Evolutionary conservation across 1,140 invertebrate species (phyloP).

Genomic region (Phenacoccus solenopsis): DNA sequence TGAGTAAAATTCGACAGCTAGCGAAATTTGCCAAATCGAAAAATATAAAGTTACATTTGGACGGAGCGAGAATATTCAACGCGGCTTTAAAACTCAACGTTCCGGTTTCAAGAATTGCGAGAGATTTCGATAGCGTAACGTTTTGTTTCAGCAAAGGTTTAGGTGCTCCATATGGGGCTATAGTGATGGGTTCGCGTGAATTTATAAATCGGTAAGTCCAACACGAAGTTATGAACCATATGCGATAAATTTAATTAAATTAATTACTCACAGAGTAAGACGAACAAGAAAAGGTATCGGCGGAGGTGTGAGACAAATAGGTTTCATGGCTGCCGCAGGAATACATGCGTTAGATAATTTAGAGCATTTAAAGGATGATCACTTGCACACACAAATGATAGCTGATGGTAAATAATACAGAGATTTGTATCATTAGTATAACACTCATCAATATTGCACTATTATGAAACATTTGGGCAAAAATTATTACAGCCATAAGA

Average conservation of each 20-base stretch:
- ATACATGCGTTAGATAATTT: conserved; percentile 65
- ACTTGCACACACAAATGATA: conserved; percentile 51
- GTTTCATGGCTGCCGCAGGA: conserved; percentile 77
- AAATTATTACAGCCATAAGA: conserved; percentile 43
- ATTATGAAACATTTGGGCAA: conserved; percentile 22
- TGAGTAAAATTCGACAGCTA: background rate
- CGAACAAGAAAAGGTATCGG: conserved; percentile 73
- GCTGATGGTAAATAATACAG: conserved; percentile 58
- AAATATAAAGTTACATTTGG: conserved; percentile 68
- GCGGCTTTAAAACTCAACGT: conserved; percentile 54
- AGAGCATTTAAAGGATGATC: conserved; percentile 56
- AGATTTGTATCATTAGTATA: too few relatives aligned
- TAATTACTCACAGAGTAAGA: conserved; percentile 51
- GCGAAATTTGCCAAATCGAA: conserved; percentile 33
- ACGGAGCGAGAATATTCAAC: conserved; percentile 85
- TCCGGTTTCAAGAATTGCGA: conserved; percentile 46
- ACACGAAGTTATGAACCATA: conserved; percentile 49
- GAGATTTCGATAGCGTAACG: conserved; percentile 61
- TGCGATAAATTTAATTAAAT: too few relatives aligned
- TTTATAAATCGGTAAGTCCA: conserved; percentile 45
- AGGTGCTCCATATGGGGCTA: conserved; percentile 74
- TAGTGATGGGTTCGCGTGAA: conserved; percentile 60
- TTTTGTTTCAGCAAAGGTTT: conserved; percentile 80
- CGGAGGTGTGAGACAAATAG: conserved; percentile 82
- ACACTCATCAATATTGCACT: conserved; percentile 19